Base-by-base conservation (phyloP, 2,113 vertebrate genomes). In the Esox niger region DNA sequence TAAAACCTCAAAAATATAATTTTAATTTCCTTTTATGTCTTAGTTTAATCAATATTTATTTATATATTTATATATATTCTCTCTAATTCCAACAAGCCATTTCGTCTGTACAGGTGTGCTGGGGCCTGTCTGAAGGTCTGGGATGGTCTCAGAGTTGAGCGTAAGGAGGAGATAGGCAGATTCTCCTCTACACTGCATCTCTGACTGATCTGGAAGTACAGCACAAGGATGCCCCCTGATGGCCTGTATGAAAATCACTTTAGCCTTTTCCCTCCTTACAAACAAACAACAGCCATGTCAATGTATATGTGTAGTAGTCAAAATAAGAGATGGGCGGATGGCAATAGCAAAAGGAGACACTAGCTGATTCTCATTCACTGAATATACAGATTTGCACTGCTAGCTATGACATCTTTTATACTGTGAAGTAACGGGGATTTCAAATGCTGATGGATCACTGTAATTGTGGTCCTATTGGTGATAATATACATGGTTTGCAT, bases 41-140 rank as follows among this genome's bases (percentile, higher is more conserved):
- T 76, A 76, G 61, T 79, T 79, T 72, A 88, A 84, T 86, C 77
- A 10, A 43, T 43, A 43, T 88, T 81, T 88, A 87, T 88, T 88
- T 84, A 90, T 91, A 88, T 86, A 89, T 84, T 82, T 85, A 84
- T 90, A 89, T 89, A 88, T 88, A 88, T 88, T 74, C 83, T 91
- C 76, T 91, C 81, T 88, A 72, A 84, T 85, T 85, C 80, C 75
- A 76, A 74, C 70, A 49, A 59, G 60, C 67, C 77, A 26, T 75
- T 83, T 80, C 79, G 76, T 69, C 82, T 91, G 83, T 89, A 89
- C 88, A 91, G 73, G 79, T 74, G 77, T 15, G 74, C 66, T 55
- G 78, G 73, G 71, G 67, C 66, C 3, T 69, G 20, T 11, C 6
- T 21, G n/a, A 13, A 52, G 47, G 47, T 52, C 47, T 52, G n/a